Base-by-base conservation (phyloP, 2,797 vertebrate species). In the Catharus ustulatus region DNA sequence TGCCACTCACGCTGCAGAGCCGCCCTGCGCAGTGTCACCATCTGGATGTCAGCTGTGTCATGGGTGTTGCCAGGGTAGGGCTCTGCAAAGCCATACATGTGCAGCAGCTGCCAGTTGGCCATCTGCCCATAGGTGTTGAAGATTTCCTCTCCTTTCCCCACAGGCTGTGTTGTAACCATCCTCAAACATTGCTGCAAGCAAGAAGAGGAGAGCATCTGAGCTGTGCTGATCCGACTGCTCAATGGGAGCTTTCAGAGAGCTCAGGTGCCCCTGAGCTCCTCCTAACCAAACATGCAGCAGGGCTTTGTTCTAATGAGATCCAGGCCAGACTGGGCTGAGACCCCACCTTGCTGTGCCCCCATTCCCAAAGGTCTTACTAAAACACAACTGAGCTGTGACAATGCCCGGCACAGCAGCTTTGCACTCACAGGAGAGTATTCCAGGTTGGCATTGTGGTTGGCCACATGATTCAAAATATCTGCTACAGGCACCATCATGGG, bases 401-500 rank as follows among this genome's bases (percentile, higher is more conserved):
- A 3, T 4, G 55, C n/a, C 30, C 10, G n/a, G 34, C 0, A 0
- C 27, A 9, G 32, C 6, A 3, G 48, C 52, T 67, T 6, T 14
- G 30, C 62, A 96, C 98, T 98, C 97, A 99, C 99, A 1, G 97
- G 96, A 18, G 98, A 97, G 71, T 99, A 99, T 94, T 99, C 99
- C 96, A 99, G 97, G 89, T 98, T 98, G 73, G 99, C 98, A 3
- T 99, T 99, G 97, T 99, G 98, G 86, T 98, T 98, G 85, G 99
- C 98, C 90, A 99, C 95, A 0, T 99, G 99, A 95, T 99, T 99
- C 69, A 99, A 94, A 97, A 99, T 98, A 97, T 99, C 99, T 6
- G 99, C 99, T 96, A 99, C 98, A 10, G 99, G 99, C 67, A 99
- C 99, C 99, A 99, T 99, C 99, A 99, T 97, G 0, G 99, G 99